Evolutionary conservation across 2,888 invertebrate genomes (phyloP), one percentile per base, ranked within the genome.

Genomic region (Phaedon cochleariae): DNA sequence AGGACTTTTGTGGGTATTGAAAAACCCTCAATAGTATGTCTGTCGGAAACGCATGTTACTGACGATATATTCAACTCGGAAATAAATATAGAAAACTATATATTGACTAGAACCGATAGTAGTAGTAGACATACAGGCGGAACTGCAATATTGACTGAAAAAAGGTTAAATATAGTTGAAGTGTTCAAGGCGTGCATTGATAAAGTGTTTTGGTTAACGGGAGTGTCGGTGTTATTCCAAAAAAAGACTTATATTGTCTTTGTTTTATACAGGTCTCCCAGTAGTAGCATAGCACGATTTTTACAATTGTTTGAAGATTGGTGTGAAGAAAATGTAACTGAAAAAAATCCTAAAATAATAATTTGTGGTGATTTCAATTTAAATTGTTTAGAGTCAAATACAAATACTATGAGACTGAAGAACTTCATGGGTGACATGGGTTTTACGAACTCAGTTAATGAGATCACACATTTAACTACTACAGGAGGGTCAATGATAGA

Each of bases 51-150:
- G 21, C 49, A 49, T 49, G 49, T 49, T 49, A 49, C 49, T 20
- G 49, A 49, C 49, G 49, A 49, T 49, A 21, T 49, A 49, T 49
- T 49, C 49, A 49, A 49, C 21, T 49, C 49, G 21, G 49, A 49
- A 49, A 49, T 49, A 9, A 20, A 20, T 49, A 49, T 49, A 49
- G 49, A 49, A 22, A 49, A 49, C 21, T 49, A 49, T 49, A 21
- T 49, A 49, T 21, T 49, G 21, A 49, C 18, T 49, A 49, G 49
- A 49, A 49, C 49, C 49, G 21, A 49, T 49, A 49, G 49, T 49
- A 49, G 49, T 49, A 49, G 49, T 21, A 49, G 49, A 49, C 49
- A 49, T 49, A 49, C 18, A 21, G 49, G 49, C 21, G 49, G 49
- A 49, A n/a, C n/a, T n/a, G n/a, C n/a, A n/a, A n/a, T n/a, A n/a